Evolutionary conservation across 2,113 vertebrate genomes (phyloP), one percentile per base, ranked within the genome.

Genomic region (Copsychus sechellarum): DNA sequence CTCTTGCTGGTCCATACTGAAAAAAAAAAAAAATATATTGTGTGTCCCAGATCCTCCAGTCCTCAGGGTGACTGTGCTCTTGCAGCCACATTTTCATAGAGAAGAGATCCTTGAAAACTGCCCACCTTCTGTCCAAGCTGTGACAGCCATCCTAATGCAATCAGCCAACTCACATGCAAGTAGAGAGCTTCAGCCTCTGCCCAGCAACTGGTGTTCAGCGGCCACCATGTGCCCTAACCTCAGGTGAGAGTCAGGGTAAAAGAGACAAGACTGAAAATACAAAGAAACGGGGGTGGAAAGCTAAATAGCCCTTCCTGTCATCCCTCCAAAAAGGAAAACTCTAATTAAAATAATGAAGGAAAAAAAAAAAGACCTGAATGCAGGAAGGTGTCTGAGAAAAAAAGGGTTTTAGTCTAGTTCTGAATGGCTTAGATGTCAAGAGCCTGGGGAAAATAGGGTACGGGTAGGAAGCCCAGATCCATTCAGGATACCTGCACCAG

Each of bases 131-230:
- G 23, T 61, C 87, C 1, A 0, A 33, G 29, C 17, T 85, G 21
- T 92, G 79, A 86, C 87, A 94, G 92, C 26, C 3, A 1, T 54
- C 33, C 38, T 90, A 73, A 95, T 66, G 66, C 79, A 83, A 54
- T 58, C 62, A 88, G 67, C 76, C 81, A 83, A 1, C 47, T 36
- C 47, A 9, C 18, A 8, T 3, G 23, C 16, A 20, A 1, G 10
- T 20, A 48, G 58, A 58, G 29, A 81, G 66, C 81, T 80, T 17
- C 48, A 45, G 64, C 53, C 60, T 74, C 82, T 76, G 58, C 54
- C 71, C 2, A 4, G 11, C 4, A 1, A 15, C 26, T 48, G 50
- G 7, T 0, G 1, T 66, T 57, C 64, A 42, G 62, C 33, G 36
- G 5, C 61, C 77, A 36, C n/a, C 1, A 1, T 14, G 26, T 65